Evolutionary conservation across 2,113 vertebrate genomes (phyloP).

Genomic region (Plotosus lineatus): DNA sequence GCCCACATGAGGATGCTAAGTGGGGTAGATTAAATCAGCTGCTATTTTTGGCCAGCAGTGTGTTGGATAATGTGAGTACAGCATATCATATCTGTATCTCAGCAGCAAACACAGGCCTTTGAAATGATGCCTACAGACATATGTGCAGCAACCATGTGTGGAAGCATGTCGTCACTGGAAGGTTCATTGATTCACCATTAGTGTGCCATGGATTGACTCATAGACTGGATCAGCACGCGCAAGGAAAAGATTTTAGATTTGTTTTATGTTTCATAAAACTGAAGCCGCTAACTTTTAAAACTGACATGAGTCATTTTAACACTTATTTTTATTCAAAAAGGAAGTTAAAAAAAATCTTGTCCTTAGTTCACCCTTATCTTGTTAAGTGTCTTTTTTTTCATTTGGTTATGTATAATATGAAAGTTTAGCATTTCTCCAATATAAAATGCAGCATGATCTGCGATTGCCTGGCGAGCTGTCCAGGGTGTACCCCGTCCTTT

Average conservation of each 20-base stretch:
- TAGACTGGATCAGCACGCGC: background rate
- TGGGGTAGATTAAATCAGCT: slow-evolving; percentile 41
- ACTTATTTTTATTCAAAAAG: too few species aligned
- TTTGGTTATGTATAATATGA: too few species aligned
- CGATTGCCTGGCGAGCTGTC: too few species aligned
- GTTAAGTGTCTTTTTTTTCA: too few species aligned
- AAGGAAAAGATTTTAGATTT: background rate
- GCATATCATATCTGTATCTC: slow-evolving; percentile 34
- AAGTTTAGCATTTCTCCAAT: too few species aligned
- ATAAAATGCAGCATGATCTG: too few species aligned
- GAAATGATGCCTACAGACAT: slow-evolving; percentile 34
- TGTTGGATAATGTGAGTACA: slow-evolving; percentile 27
- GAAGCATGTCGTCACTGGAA: slow-evolving; percentile 12
- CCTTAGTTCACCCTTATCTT: too few species aligned
- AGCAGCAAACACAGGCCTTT: slow-evolving; percentile 26
- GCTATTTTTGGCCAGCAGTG: slow-evolving; percentile 41
- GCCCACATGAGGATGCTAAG: slow-evolving; percentile 15
- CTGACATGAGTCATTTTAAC: too few species aligned
- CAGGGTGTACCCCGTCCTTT: too few species aligned
- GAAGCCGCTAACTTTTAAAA: too few species aligned
- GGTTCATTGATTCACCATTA: slow-evolving; percentile 11
- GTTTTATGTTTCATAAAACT: too few species aligned
- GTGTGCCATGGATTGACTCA: slow-evolving; percentile 7
- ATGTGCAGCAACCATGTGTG: background rate
- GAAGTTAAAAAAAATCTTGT: too few species aligned